A percentile compares a stretch with the other conserved stretches of the same genome.
phyloP scores from a whole-genome alignment of 2,797 vertebrate genomes.

The Sternarchorhynchus goeldii region DNA sequence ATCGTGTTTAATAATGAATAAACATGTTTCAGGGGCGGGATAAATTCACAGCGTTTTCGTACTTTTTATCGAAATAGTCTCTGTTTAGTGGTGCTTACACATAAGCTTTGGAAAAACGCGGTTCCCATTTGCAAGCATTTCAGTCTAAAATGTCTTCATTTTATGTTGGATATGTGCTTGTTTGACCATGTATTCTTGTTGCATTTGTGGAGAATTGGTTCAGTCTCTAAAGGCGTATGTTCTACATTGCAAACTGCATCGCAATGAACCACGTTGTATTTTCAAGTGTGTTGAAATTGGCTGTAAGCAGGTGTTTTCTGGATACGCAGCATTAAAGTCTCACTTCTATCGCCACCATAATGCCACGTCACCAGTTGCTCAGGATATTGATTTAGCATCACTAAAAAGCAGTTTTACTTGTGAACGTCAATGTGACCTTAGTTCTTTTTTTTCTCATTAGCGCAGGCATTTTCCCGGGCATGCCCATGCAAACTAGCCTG shows the following conservation, averaged over 20 bases:
- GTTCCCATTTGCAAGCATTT: too few relatives aligned
- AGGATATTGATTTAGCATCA: too few relatives aligned
- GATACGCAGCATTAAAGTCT: constrained; percentile 40
- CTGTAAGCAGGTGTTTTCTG: constrained; percentile 47
- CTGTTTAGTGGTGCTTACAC: too few relatives aligned
- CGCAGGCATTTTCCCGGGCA: not conserved
- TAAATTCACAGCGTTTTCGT: too few relatives aligned
- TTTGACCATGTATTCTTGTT: too few relatives aligned
- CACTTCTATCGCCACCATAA: constrained; percentile 43
- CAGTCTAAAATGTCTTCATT: too few relatives aligned
- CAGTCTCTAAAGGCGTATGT: not conserved
- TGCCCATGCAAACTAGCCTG: constrained; percentile 5
- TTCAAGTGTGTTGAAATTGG: constrained; percentile 43
- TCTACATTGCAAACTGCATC: constrained; percentile 6
- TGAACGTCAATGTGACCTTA: constrained; percentile 5
- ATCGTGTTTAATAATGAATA: too few relatives aligned
- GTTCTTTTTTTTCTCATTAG: too few relatives aligned
- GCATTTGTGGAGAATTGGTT: not conserved
- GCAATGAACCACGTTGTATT: constrained; percentile 28
- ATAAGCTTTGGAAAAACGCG: too few relatives aligned
- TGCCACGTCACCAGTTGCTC: not conserved
- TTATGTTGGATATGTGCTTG: too few relatives aligned
- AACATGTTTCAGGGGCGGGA: too few relatives aligned
- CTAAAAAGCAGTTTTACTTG: not conserved
- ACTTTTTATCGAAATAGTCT: too few relatives aligned